Conservation (phyloP, 30 jellyfish, hydroid and myxozoan genomes). For the Hydractinia symbiolongicarpus region DNA sequence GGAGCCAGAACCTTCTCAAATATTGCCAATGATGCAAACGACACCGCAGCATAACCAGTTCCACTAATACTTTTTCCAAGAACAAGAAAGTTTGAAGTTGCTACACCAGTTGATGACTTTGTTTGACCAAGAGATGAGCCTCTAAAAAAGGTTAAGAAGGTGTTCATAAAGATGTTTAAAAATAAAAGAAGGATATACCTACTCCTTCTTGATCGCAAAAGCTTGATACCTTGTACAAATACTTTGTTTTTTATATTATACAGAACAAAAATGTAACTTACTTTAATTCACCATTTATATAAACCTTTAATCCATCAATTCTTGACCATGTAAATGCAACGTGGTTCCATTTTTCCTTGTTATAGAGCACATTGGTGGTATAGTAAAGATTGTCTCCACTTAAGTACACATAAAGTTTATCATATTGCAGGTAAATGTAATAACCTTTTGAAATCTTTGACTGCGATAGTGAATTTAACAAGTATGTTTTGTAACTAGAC, state of each 20-base stretch:
- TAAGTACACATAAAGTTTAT: conserved; percentile 32
- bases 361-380: conserved; percentile 17
- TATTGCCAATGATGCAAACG: conserved; percentile 68
- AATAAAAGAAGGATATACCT: too few relatives aligned
- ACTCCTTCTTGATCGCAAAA: too few relatives aligned
- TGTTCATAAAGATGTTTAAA: too few relatives aligned
- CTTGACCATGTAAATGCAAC: conserved; percentile 63
- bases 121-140: too few relatives aligned
- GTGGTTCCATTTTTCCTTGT: conserved; percentile 55
- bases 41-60: conserved; percentile 17
- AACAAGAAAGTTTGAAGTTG: too few relatives aligned
- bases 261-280: conserved; percentile 18
- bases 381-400: conserved; percentile 35
- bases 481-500: not conserved
- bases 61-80: too few relatives aligned
- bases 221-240: too few relatives aligned
- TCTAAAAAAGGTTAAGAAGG: too few relatives aligned
- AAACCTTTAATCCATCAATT: conserved; percentile 50
- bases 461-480: too few relatives aligned
- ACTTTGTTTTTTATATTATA: too few relatives aligned
- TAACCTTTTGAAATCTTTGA: not conserved
- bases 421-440: conserved; percentile 3
- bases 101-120: too few relatives aligned
- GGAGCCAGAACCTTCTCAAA: conserved; percentile 43
- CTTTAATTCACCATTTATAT: conserved; percentile 51